phyloP scores from a whole-genome alignment of 1,140 invertebrate species.

The Tenebrio molitor region DNA sequence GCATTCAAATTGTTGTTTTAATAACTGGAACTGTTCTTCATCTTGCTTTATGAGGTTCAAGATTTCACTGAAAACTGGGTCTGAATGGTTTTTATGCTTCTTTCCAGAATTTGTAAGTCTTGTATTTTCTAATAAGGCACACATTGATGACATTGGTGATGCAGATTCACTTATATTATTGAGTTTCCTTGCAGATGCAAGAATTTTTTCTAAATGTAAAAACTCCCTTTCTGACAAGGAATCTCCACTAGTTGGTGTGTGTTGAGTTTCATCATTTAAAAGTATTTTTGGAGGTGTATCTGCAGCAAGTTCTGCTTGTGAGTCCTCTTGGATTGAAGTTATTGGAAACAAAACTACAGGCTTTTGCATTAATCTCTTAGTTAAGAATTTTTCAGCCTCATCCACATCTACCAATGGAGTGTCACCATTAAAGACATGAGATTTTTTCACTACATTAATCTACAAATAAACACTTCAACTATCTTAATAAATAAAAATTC shows the following conservation, averaged over 20 bases:
- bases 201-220: background rate
- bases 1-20: background rate
- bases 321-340: too few relatives aligned
- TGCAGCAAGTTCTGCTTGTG: background rate
- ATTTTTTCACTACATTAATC: too few relatives aligned
- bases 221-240: background rate
- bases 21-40: background rate
- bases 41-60: background rate
- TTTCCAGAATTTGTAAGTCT: background rate
- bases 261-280: background rate
- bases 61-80: too few relatives aligned
- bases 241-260: background rate
- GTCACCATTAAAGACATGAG: too few relatives aligned
- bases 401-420: background rate
- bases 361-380: background rate
- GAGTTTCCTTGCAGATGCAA: background rate
- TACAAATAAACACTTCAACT: too few relatives aligned
- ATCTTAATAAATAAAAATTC: too few relatives aligned
- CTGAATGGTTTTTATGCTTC: background rate
- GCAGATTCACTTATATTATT: background rate
- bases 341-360: background rate
- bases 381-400: background rate
- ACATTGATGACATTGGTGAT: background rate
- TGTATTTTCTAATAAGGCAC: conserved; percentile 23
- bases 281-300: background rate